Evolutionary conservation across 1,140 invertebrate genomes (phyloP).

Genomic region (Eubasilissa regina): DNA sequence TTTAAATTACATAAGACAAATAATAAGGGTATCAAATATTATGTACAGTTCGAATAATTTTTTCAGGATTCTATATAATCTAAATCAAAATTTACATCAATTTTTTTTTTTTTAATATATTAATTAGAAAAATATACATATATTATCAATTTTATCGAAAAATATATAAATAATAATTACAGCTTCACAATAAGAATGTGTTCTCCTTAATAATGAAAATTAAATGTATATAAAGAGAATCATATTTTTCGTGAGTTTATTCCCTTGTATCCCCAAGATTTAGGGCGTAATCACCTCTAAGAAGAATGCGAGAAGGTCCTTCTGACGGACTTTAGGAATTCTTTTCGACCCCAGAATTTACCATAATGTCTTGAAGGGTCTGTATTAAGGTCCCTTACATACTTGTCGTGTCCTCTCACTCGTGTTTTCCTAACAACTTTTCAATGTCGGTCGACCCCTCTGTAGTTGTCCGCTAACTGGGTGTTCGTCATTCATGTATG

Average conservation of each 20-base stretch:
- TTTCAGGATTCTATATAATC: no score
- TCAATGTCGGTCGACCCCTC: constrained; percentile 46
- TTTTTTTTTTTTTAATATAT: no score
- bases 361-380: constrained; percentile 50
- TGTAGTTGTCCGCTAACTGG: background rate
- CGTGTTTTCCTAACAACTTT: constrained; percentile 57
- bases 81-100: no score
- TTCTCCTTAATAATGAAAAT: no score
- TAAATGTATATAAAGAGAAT: no score
- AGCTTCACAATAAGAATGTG: no score
- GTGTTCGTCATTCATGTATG: background rate
- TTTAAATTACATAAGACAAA: no score
- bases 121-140: no score
- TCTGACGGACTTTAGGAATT: constrained; percentile 14
- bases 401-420: constrained; percentile 45
- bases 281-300: background rate
- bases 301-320: background rate
- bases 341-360: constrained; percentile 51
- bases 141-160: no score
- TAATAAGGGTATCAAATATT: no score
- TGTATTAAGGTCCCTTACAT: constrained; percentile 37
- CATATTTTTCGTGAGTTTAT: background rate
- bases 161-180: no score
- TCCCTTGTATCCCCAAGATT: background rate
- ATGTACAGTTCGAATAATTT: no score